Evolutionary conservation across 2,113 vertebrate genomes (phyloP), one percentile per base, ranked within the genome.

Genomic region (Antennarius striatus): DNA sequence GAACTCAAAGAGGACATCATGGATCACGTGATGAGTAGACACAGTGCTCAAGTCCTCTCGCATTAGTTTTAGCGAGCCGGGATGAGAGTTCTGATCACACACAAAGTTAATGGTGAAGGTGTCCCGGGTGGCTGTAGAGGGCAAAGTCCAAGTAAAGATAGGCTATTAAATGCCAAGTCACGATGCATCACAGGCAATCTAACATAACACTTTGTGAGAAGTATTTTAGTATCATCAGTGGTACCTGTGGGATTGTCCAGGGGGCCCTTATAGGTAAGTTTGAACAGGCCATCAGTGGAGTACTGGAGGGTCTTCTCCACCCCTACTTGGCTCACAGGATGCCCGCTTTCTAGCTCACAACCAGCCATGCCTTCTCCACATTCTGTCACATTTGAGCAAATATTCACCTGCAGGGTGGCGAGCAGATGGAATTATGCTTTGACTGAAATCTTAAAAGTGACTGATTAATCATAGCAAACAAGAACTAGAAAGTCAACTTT

Each of bases 1-100:
- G 84, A 99, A 95, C 88, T 98, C 94, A 48, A 99, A 98, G 32
- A 93, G 90, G 4, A 92, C 94, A 58, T 96, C 75, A 4, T 94
- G 93, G 63, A 72, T 69, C 63, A 92, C 79, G 0, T 91, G 91
- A 2, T 5, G 3, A 0, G 65, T 0, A 0, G 65, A 0, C 0
- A 84, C 12, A 0, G 85, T 90, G 61, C 93, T 91, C n/a, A 96
- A 51, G n/a, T 95, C 93, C 71, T 96, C 93, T 5, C 47, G 90
- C 30, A 94, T 64, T 71, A 98, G 87, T 12, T 67, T 93, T 17
- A 94, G 60, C 0, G 51, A 75, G 32, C 93, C 94, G 0, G 89
- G 86, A 73, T 94, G 93, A 0, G 91, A 11, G 29, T 93, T 90
- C 3, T 70, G 81, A 16, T 97, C 93, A 65, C 98, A 99, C 53